Base-by-base conservation (phyloP, 2,113 vertebrate genomes). In the Madoqua kirkii region DNA sequence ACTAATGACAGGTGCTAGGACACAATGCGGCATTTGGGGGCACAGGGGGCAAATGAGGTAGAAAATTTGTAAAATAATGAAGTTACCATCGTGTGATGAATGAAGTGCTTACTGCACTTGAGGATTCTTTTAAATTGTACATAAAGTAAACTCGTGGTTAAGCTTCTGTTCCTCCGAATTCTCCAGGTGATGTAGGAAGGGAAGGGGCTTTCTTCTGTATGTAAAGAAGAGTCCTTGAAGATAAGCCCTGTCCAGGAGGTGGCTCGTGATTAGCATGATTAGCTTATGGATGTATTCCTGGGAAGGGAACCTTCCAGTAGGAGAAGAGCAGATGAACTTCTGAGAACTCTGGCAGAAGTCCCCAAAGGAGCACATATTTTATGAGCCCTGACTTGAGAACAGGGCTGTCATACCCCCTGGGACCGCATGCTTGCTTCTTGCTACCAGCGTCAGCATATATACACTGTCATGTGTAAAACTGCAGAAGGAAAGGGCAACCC, bases 41-140 rank as follows among this genome's bases (percentile, higher is more conserved):
- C 40, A 79, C 7, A 27, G 25, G 50, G 21, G 40, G 23, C 48
- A 88, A 79, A 64, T 45, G 91, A 83, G 40, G 52, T 71, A 25
- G 81, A 93, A 88, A 85, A 23, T 43, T 85, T 79, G 33, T 64
- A 54, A 85, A 81, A 40, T 90, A 67, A 78, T 12, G 2, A 93
- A 97, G 85, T 90, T 31, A 60, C 10, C 17, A 4, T 33, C 19
- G 62, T 55, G 52, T 48, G 50, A 93, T 57, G 40, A 74, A 95
- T 52, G 40, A 93, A 45, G 50, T 86, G 10, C 60, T 95, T 52
- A 52, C n/a, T 71, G 43, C 25, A 14, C 7, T 48, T 50, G n/a
- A 83, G 52, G 87, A 45, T 88, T 92, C 74, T 67, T 97, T 86
- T 78, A 3, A 67, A 89, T 12, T 12, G 29, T 48, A 81, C 31